phyloP scores from a whole-genome alignment of 1,140 invertebrate species.

The Pachypeltis micranthus region DNA sequence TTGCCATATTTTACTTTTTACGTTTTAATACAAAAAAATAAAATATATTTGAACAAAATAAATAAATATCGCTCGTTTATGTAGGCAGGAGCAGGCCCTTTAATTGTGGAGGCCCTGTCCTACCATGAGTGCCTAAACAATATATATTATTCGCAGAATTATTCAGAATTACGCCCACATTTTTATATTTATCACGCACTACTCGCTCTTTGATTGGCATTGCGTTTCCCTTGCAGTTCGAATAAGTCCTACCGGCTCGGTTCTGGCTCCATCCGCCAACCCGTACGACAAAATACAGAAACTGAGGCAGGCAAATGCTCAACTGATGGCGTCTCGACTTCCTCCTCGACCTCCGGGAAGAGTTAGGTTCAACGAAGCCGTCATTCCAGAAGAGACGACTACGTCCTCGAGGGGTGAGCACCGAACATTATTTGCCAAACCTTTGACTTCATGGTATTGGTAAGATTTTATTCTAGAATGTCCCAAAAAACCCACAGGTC shows the following conservation, averaged over 20 bases:
- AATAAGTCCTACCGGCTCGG: conserved; percentile 20
- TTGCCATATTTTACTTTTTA: too few relatives aligned
- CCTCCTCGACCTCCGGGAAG: neutral
- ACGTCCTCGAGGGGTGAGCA: too few relatives aligned
- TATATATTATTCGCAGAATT: too few relatives aligned
- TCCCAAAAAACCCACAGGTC: neutral
- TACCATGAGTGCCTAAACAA: too few relatives aligned
- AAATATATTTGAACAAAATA: too few relatives aligned
- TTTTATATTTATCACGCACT: too few relatives aligned
- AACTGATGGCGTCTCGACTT: neutral
- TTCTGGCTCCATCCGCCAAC: conserved; percentile 16
- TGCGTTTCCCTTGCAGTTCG: conserved; percentile 3
- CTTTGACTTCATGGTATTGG: neutral
- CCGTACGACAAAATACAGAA: conserved; percentile 23
- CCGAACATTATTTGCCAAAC: neutral
- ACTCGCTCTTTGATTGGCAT: too few relatives aligned
- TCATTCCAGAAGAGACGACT: conserved; percentile 4
- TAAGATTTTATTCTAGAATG: neutral
- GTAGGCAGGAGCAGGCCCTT: too few relatives aligned
- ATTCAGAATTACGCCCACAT: too few relatives aligned
- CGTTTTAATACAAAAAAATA: too few relatives aligned
- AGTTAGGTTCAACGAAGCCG: conserved; percentile 2
- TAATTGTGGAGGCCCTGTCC: too few relatives aligned
- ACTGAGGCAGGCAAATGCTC: conserved; percentile 18
- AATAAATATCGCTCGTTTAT: too few relatives aligned